These are phyloP conservation scores for Calcarius ornatus DNA, from an alignment of 2,113 vertebrate genomes.

Conservation along the genomic window DNA sequence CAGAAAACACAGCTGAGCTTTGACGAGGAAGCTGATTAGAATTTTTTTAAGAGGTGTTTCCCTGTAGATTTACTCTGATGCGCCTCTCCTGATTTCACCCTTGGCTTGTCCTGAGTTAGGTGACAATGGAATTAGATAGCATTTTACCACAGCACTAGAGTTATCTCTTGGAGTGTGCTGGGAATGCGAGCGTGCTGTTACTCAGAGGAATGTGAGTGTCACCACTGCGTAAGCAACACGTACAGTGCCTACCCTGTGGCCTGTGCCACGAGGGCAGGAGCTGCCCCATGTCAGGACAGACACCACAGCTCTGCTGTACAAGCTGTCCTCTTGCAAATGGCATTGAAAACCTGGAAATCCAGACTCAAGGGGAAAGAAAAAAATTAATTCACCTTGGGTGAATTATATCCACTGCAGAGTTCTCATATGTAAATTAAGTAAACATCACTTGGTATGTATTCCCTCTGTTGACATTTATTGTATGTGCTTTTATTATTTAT, in stretches of 20 bases:
- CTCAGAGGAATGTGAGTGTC: background rate
- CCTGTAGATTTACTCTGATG: background rate
- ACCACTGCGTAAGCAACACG: background rate
- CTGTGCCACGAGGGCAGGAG: background rate
- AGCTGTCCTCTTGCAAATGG: background rate
- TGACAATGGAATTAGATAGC: background rate
- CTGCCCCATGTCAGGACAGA: fast-evolving
- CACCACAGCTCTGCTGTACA: background rate
- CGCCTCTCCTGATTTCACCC: background rate
- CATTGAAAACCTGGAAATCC: background rate
- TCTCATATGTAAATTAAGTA: background rate
- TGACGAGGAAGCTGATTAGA: background rate
- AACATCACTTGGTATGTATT: background rate
- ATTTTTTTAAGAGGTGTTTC: background rate
- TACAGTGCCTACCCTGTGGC: background rate
- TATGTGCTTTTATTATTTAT: background rate
- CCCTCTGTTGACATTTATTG: background rate
- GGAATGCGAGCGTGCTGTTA: fast-evolving
- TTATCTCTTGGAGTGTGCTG: background rate
- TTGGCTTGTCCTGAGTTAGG: background rate
- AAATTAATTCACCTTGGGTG: background rate
- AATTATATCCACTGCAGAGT: background rate
- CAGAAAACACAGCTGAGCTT: background rate
- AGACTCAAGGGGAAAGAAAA: background rate
- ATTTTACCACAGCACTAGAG: background rate